These are phyloP conservation scores for Lynx canadensis DNA, from an alignment of 2,113 vertebrate species.

Conservation along the genomic window DNA sequence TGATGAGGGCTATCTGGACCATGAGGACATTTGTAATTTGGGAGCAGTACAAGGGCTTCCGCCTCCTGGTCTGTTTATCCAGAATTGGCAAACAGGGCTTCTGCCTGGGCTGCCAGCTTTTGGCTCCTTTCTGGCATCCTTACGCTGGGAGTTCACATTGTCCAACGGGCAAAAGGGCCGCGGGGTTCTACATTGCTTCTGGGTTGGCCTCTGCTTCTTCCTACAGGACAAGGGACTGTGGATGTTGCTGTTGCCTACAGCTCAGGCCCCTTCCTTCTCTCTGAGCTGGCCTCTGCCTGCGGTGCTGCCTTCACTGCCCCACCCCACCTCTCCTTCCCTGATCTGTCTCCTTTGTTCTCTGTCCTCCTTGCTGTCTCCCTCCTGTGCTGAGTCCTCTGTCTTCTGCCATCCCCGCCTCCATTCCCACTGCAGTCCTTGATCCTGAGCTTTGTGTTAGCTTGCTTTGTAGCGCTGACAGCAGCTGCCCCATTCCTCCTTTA, in stretches of 20 bases:
- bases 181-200: background rate
- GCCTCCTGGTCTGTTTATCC: background rate
- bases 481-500: conserved; percentile 28
- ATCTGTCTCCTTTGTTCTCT: background rate
- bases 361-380: background rate
- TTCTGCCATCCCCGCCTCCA: background rate
- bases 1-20: background rate
- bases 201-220: background rate
- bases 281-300: background rate
- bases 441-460: conserved; percentile 56
- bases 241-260: background rate
- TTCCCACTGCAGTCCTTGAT: background rate
- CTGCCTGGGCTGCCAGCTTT: background rate
- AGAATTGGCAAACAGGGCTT: background rate
- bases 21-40: background rate
- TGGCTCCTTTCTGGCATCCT: background rate
- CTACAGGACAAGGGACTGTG: background rate
- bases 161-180: background rate
- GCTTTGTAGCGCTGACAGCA: conserved; percentile 59
- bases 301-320: background rate
- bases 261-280: background rate
- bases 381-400: background rate
- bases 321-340: background rate
- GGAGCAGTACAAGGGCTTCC: background rate
- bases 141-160: background rate